phyloP scores from a whole-genome alignment of 2,888 invertebrate genomes.

The Strigamia transsilvanica region DNA sequence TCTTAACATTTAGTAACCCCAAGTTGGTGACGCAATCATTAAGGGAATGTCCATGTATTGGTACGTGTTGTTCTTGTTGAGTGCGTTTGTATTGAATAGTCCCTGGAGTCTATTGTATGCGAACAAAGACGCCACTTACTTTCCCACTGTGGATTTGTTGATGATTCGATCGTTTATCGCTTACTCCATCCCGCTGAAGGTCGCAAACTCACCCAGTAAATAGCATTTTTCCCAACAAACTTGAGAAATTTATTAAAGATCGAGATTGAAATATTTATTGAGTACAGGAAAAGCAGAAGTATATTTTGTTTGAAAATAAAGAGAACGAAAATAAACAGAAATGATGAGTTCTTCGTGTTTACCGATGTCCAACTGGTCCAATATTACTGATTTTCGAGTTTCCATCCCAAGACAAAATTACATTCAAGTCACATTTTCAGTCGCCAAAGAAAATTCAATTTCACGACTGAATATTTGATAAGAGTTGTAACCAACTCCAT shows the following conservation, averaged over 20 bases:
- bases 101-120: conserved; percentile 3
- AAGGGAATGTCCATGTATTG: background rate
- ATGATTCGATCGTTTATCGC: background rate
- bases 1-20: background rate
- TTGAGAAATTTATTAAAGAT: background rate
- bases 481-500: background rate
- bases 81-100: conserved; percentile 8
- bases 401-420: too few relatives aligned
- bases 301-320: too few relatives aligned
- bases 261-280: background rate
- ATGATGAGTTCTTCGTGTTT: too few relatives aligned
- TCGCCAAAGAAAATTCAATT: background rate
- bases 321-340: too few relatives aligned
- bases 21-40: background rate
- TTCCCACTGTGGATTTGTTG: conserved; percentile 8
- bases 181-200: background rate
- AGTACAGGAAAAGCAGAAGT: too few relatives aligned
- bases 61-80: conserved; percentile 3
- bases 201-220: background rate
- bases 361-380: too few relatives aligned
- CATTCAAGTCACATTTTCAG: too few relatives aligned
- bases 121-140: conserved; percentile 8
- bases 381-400: too few relatives aligned
- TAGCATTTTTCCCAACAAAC: background rate
- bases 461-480: background rate